phyloP scores from a whole-genome alignment of 2,888 invertebrate genomes.

The Stenodema calcarata region DNA sequence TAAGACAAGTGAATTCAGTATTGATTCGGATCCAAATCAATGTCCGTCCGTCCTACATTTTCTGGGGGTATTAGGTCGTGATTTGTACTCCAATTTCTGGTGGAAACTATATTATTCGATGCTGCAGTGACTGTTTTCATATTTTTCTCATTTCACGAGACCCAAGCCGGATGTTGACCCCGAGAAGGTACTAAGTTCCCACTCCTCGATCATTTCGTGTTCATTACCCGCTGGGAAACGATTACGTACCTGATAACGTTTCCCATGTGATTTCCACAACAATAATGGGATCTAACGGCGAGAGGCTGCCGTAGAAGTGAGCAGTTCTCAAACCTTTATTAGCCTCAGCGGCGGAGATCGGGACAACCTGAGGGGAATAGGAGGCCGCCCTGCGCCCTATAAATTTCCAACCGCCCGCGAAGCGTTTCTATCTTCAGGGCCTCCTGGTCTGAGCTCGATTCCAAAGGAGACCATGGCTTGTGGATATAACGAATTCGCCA shows the following conservation, averaged over 20 bases:
- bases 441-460: not conserved
- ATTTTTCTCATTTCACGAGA: not conserved
- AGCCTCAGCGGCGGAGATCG: not conserved
- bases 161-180: slow-evolving; percentile 24
- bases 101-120: not conserved
- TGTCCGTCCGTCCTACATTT: no score
- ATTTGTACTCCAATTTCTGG: no score
- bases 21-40: no score
- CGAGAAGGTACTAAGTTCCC: not conserved
- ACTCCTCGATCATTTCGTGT: not conserved
- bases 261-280: slow-evolving; percentile 19
- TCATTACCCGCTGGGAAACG: slow-evolving; percentile 36
- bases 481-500: slow-evolving; percentile 28
- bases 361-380: not conserved
- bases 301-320: slow-evolving; percentile 5
- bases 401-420: slow-evolving; percentile 19
- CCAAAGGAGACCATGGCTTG: not conserved
- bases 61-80: no score
- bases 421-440: not conserved
- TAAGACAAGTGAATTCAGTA: no score
- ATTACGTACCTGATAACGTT: slow-evolving; percentile 9
- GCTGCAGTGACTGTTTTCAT: not conserved
- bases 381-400: slow-evolving; percentile 15
- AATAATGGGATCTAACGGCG: slow-evolving; percentile 36
- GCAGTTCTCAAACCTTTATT: not conserved